phyloP scores from a whole-genome alignment of 2,797 vertebrate species.

The Naso thynnoides region DNA sequence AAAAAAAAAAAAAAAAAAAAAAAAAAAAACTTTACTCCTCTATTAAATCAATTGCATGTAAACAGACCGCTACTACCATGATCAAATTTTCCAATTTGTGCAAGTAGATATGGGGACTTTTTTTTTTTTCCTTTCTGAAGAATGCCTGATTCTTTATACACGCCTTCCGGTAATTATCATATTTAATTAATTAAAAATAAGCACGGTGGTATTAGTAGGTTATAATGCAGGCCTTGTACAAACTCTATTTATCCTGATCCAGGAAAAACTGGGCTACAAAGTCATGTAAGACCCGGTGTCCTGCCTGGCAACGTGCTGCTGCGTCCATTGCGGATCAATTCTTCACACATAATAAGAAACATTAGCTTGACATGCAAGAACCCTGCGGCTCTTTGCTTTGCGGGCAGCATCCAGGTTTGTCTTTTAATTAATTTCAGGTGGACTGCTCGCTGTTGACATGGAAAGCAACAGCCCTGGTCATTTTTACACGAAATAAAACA shows the following conservation, averaged over 20 bases:
- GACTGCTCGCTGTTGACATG: conserved; percentile 38
- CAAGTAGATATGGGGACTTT: conserved; percentile 29
- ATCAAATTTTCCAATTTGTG: conserved; percentile 66
- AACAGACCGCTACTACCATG: conserved; percentile 47
- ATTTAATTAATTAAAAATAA: conserved; percentile 49
- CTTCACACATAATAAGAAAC: conserved; percentile 86
- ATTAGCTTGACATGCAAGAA: conserved; percentile 77
- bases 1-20: conserved; percentile 44
- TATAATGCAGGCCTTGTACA: conserved; percentile 45
- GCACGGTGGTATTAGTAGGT: conserved; percentile 31
- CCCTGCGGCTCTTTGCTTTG: conserved; percentile 60
- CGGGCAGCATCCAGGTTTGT: conserved; percentile 54
- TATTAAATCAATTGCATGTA: conserved; percentile 64
- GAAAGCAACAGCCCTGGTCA: conserved; percentile 21
- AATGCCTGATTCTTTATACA: conserved; percentile 26
- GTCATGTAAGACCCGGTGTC: conserved; percentile 58
- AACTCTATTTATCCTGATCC: conserved; percentile 47
- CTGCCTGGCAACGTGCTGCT: conserved; percentile 62
- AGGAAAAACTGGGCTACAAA: conserved; percentile 36
- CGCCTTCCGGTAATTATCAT: conserved; percentile 2
- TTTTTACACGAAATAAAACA: conserved; percentile 21
- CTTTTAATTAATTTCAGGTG: conserved; percentile 72
- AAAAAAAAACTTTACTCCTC: conserved; percentile 54
- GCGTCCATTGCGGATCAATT: conserved; percentile 84
- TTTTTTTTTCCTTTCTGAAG: background rate